phyloP scores from a whole-genome alignment of 2,888 invertebrate genomes.

The Drosophila quinaria region DNA sequence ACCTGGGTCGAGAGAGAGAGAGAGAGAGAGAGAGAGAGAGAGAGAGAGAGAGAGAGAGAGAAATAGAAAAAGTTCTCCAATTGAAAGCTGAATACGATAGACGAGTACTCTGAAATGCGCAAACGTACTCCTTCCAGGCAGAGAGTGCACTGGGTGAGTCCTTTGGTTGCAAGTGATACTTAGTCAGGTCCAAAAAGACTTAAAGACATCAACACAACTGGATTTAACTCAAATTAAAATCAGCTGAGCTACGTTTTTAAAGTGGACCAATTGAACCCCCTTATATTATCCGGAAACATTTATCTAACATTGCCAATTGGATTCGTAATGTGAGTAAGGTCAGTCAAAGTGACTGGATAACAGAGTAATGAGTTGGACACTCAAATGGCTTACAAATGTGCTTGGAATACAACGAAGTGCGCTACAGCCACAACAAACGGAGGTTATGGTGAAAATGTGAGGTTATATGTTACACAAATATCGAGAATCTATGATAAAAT shows the following conservation, averaged over 20 bases:
- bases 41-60: neutral
- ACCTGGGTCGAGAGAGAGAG: neutral
- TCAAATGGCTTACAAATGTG: constrained; percentile 40
- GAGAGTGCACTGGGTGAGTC: constrained; percentile 17
- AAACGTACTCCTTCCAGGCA: constrained; percentile 34
- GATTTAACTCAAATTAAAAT: constrained; percentile 68
- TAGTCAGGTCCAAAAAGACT: neutral
- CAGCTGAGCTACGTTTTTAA: constrained; percentile 38
- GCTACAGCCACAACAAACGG: neutral
- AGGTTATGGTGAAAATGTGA: constrained; percentile 5
- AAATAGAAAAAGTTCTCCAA: constrained; percentile 10
- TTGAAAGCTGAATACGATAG: constrained; percentile 4
- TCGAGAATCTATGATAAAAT: neutral
- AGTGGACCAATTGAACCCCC: constrained; percentile 51
- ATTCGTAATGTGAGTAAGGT: constrained; percentile 54
- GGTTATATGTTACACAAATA: neutral
- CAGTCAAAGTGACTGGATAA: constrained; percentile 55
- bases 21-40: neutral
- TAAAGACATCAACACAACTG: constrained; percentile 47
- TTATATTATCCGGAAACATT: constrained; percentile 66
- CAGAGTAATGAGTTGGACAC: constrained; percentile 48
- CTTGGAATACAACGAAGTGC: constrained; percentile 34
- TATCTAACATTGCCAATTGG: constrained; percentile 70
- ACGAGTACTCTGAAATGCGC: constrained; percentile 21
- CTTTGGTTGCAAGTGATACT: constrained; percentile 22